Conservation (phyloP, 2,797 vertebrate species). For the Dallia pectoralis region DNA sequence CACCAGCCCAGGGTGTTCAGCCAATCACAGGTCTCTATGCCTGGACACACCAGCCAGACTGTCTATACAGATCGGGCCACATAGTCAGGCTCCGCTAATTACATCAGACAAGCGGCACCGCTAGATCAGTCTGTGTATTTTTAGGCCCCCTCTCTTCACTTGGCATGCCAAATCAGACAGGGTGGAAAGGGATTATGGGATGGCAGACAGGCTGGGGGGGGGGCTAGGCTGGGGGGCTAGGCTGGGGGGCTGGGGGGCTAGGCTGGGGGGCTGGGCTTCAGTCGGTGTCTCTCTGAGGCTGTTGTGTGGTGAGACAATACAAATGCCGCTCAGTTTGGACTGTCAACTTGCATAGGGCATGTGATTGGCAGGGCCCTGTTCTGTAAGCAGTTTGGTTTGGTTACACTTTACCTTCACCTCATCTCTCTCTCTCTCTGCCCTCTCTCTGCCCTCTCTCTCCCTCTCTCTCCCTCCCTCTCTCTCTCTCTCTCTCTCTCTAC, state of each 20-base stretch:
- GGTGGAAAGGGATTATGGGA: not conserved
- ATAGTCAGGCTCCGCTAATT: not conserved
- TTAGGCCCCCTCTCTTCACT: not conserved
- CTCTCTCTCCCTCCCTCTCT: not conserved
- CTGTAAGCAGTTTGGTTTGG: not conserved
- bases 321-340: not conserved
- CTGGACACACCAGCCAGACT: not conserved
- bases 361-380: not conserved
- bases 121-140: not conserved
- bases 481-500: conserved; percentile 12
- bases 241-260: too few species aligned
- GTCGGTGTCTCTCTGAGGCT: not conserved
- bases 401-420: not conserved
- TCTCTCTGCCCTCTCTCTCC: not conserved
- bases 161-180: not conserved
- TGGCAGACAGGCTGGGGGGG: not conserved
- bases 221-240: too few species aligned
- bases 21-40: not conserved
- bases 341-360: not conserved
- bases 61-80: conserved; percentile 1
- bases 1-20: too few species aligned
- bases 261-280: not conserved
- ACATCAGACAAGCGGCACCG: not conserved
- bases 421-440: not conserved
- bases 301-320: not conserved